Base-by-base conservation (phyloP, 2,888 invertebrate genomes). In the Palloptera scutellata region DNA sequence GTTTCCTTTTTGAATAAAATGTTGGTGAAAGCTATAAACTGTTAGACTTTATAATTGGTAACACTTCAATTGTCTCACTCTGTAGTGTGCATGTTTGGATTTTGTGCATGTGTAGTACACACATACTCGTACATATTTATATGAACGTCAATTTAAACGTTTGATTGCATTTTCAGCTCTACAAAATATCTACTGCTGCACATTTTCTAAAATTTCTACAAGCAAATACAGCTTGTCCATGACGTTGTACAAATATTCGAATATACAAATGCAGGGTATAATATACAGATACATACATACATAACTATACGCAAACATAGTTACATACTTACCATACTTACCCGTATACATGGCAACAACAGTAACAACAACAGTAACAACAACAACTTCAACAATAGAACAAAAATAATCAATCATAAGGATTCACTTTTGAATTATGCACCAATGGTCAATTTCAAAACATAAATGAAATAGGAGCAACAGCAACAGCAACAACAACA, bases 91-190 rank as follows among this genome's bases (percentile, higher is more conserved):
- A 6, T 30, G 30, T 30, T 30, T 30, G 30, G 2, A 30, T 30
- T 30, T 30, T 30, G 6, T 30, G 30, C 30, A 30, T 30, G 30
- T 30, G 30, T 30, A 30, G n/a, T 30, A 30, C 30, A 30, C 6
- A 30, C 30, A 30, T 30, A 30, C 30, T 4, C 30, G n/a, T n/a
- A n/a, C n/a, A n/a, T n/a, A n/a, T n/a, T n/a, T n/a, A n/a, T n/a
- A n/a, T n/a, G 40, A 15, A 13, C 58, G 45, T 60, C 60, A 48
- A 60, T 48, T 60, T 60, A 60, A 60, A 60, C 60, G 60, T 60
- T 60, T 60, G 60, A 60, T 60, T 60, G 60, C 60, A 48, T 48
- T 61, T 61, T 61, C 53, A 52, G 53, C 42, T 61, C 17, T 61
- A 53, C 5, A 53, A 53, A 53, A 12, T 61, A 30, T 61, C 61